phyloP scores from a whole-genome alignment of 2,797 vertebrate genomes.

The Gymnopithys bicolor region DNA sequence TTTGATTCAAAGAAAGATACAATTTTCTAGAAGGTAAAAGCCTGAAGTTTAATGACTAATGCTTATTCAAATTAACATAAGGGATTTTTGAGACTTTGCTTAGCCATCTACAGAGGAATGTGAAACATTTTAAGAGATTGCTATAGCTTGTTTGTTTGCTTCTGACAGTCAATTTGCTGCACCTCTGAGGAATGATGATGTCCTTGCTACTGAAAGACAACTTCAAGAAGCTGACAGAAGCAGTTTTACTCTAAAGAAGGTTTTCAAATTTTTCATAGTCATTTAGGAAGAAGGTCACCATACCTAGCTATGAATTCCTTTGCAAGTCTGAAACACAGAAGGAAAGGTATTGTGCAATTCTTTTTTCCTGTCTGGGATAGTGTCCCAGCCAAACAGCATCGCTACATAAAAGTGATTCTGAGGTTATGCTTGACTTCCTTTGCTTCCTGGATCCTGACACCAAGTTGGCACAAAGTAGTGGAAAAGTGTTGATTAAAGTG shows the following conservation, averaged over 20 bases:
- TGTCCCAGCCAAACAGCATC: not conserved
- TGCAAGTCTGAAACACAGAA: not conserved
- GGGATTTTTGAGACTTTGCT: conserved; percentile 6
- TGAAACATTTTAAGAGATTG: conserved; percentile 34
- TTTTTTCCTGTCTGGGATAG: not conserved
- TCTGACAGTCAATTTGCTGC: not conserved
- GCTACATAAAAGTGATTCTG: not conserved
- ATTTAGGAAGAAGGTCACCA: not conserved
- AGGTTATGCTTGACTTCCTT: not conserved
- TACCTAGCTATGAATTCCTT: not conserved
- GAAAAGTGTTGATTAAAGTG: not conserved
- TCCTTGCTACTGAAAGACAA: conserved; percentile 9
- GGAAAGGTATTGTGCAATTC: not conserved
- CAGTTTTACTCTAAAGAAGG: not conserved
- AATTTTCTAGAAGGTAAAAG: not conserved
- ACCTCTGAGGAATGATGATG: conserved; percentile 16
- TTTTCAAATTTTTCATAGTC: not conserved
- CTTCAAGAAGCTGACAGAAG: not conserved
- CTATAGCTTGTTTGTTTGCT: conserved; percentile 4
- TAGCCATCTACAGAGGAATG: conserved; percentile 14
- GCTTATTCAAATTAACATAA: not conserved
- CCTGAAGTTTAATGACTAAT: not conserved
- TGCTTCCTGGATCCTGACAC: not conserved
- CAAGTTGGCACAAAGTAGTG: not conserved
- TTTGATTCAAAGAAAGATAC: conserved; percentile 40